phyloP scores from a whole-genome alignment of 2,888 invertebrate species.

The Spilosoma lubricipeda region DNA sequence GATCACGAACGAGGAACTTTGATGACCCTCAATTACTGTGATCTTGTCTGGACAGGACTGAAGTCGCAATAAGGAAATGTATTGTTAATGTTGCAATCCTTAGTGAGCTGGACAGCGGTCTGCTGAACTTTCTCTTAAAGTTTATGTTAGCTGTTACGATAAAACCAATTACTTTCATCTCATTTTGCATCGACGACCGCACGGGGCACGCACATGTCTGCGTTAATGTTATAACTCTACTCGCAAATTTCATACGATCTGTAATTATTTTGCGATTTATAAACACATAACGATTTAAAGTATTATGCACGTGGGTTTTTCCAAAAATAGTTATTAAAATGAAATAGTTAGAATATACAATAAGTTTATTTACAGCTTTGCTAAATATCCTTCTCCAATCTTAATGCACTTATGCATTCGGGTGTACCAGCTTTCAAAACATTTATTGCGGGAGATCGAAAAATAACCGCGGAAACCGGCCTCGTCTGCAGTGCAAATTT shows the following conservation, averaged over 20 bases:
- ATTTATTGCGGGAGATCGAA: too few relatives aligned
- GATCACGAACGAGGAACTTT: conserved; percentile 33
- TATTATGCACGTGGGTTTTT: not conserved
- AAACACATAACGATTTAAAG: not conserved
- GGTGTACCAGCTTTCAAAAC: too few relatives aligned
- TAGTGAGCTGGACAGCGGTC: conserved; percentile 41
- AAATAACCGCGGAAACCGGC: too few relatives aligned
- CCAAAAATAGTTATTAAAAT: too few relatives aligned
- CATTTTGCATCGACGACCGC: conserved; percentile 33
- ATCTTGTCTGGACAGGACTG: conserved; percentile 54
- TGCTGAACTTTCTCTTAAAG: conserved; percentile 56
- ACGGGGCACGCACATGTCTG: conserved; percentile 25
- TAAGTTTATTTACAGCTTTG: too few relatives aligned
- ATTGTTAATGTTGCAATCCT: conserved; percentile 59
- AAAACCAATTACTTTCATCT: conserved; percentile 52
- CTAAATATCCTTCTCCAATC: too few relatives aligned
- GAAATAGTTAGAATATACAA: too few relatives aligned
- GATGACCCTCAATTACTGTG: conserved; percentile 51
- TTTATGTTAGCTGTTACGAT: conserved; percentile 46
- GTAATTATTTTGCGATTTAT: conserved; percentile 35
- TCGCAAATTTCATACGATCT: conserved; percentile 24
- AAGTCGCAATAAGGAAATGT: conserved; percentile 56
- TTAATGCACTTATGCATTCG: too few relatives aligned
- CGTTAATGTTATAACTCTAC: conserved; percentile 27
- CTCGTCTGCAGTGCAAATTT: too few relatives aligned